These are phyloP conservation scores for Peromyscus eremicus DNA, from an alignment of 2,797 vertebrate genomes.

Conservation along the genomic window DNA sequence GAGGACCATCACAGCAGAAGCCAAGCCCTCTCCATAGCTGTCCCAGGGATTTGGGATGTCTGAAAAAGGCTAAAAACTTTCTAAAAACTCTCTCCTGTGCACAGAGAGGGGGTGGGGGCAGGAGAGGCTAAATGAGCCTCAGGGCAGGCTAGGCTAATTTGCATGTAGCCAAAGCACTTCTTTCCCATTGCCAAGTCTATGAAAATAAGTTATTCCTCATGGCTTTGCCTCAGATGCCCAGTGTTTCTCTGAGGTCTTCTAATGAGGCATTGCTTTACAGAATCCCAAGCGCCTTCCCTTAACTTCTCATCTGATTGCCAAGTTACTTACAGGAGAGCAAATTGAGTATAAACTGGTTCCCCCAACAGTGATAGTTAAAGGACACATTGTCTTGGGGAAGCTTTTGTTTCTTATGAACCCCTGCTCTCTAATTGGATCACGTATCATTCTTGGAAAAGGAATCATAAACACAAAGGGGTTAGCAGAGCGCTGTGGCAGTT, in stretches of 20 bases:
- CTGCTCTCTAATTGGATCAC: slow-evolving; percentile 1
- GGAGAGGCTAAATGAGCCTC: background rate
- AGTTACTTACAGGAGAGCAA: background rate
- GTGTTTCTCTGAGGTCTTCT: background rate
- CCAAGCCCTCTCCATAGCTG: background rate
- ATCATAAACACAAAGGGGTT: background rate
- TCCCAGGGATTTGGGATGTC: background rate
- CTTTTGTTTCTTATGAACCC: background rate
- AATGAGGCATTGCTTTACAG: background rate
- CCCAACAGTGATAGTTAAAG: background rate
- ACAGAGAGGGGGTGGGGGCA: rapidly evolving
- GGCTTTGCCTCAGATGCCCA: background rate
- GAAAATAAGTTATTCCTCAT: background rate
- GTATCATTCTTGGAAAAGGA: slow-evolving; percentile 26
- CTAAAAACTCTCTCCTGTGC: too few species aligned
- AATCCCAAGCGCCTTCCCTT: background rate
- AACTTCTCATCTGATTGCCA: background rate
- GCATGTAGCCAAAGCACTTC: background rate
- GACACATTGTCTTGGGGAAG: background rate
- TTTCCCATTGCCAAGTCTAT: slow-evolving; percentile 10
- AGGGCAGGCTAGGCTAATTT: slow-evolving; percentile 1
- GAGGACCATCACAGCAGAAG: background rate
- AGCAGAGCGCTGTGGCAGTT: background rate
- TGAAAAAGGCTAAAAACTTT: background rate
- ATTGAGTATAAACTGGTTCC: background rate